These are phyloP conservation scores for Phalacrocorax brasilianus DNA, from an alignment of 2,113 vertebrate genomes.

Conservation along the genomic window DNA sequence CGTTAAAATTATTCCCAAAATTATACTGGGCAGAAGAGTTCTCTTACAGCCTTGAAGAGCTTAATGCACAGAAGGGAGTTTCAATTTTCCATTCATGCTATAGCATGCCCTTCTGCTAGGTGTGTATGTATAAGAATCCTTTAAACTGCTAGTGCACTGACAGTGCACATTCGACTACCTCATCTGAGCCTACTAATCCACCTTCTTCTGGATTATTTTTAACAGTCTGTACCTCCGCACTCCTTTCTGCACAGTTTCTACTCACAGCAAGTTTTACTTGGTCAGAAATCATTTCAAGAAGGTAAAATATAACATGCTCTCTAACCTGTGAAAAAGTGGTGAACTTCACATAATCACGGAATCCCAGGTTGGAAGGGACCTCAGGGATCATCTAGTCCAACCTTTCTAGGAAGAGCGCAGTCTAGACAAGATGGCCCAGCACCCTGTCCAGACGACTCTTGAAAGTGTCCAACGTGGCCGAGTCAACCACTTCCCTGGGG, in stretches of 20 bases:
- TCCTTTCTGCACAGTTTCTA: background rate
- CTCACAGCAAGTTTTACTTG: background rate
- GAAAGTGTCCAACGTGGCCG: too few species aligned
- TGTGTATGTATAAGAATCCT: background rate
- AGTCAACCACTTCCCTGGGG: too few species aligned
- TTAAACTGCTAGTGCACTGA: background rate
- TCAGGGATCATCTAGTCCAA: too few species aligned
- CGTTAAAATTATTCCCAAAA: background rate
- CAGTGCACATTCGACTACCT: background rate
- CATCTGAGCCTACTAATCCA: background rate
- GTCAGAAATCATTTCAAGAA: background rate
- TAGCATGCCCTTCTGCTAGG: background rate
- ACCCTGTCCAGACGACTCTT: too few species aligned
- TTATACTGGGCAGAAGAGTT: background rate
- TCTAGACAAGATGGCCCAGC: too few species aligned
- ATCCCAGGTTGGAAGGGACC: too few species aligned
- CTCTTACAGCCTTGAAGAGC: background rate
- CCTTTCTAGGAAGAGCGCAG: too few species aligned
- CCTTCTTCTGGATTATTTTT: background rate
- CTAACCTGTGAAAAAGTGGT: background rate
- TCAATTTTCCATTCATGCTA: background rate
- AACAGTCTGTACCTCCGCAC: background rate
- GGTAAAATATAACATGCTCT: background rate
- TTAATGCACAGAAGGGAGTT: background rate
- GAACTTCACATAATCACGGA: background rate